Conservation (phyloP, 64 coral and sea anemone genomes). For the Dendrophyllia cribrosa region DNA sequence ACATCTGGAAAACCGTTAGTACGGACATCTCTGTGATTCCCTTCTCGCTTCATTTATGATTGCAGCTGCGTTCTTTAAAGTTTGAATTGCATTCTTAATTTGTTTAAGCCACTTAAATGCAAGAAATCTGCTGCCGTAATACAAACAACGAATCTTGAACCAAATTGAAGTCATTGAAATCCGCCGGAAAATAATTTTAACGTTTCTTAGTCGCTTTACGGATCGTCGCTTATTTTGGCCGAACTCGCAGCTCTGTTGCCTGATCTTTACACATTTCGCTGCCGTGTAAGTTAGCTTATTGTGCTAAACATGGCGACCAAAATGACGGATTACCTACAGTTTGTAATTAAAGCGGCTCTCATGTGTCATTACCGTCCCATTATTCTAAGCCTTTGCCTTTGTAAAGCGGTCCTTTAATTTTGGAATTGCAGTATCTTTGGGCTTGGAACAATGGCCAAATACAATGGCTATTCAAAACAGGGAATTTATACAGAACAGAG, state of each 20-base stretch:
- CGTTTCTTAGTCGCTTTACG: neutral
- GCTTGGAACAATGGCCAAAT: neutral
- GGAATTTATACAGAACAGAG: neutral
- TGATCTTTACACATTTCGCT: no score
- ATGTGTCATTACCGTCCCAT: neutral
- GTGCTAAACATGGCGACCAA: no score
- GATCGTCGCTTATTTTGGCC: no score
- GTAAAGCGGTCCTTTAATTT: constrained; percentile 1
- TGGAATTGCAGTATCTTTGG: neutral
- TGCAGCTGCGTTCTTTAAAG: neutral
- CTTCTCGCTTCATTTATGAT: neutral
- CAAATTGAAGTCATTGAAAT: neutral
- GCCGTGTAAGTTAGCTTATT: no score
- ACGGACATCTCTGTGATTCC: neutral
- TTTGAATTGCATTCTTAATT: neutral
- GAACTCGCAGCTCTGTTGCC: no score
- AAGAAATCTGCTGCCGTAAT: neutral
- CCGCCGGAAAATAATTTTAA: neutral
- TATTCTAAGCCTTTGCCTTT: neutral
- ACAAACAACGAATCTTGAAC: neutral
- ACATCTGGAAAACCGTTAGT: neutral
- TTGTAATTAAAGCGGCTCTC: neutral
- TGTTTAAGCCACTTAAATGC: neutral
- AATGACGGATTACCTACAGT: neutral
- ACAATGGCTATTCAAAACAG: constrained; percentile 7